Base-by-base conservation (phyloP, 2,113 vertebrate species). In the Hippocampus zosterae region DNA sequence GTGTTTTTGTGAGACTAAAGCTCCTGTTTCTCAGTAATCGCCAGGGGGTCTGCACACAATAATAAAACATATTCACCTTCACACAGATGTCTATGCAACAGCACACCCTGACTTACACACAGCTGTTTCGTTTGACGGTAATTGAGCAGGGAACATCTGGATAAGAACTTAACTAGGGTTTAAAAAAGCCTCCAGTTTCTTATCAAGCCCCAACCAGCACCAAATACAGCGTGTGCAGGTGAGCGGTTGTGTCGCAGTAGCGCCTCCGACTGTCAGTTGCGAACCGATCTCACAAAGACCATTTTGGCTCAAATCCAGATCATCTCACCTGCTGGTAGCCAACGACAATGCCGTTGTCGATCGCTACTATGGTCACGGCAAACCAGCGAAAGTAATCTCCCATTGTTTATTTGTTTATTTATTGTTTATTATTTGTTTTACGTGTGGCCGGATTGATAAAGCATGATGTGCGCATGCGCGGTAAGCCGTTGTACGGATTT, bases 111-210 rank as follows among this genome's bases (percentile, higher is more conserved):
- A 64, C 15, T n/a, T 23, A 53, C 40, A 55, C 72, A 76, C 70
- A 75, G 66, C 67, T 72, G 66, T 56, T 74, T 71, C 33, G 50
- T 68, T 65, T 71, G 56, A 79, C 40, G 53, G 65, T 66, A 79
- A 69, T 25, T 69, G 77, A 70, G 57, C 40, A 33, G 69, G 69
- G 48, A 69, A 69, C 69, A 69, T 79, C 69, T 79, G 69, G 61
- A 69, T 40, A 72, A 42, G 13, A 63, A 56, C 27, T 57, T 40
- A 40, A 62, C 37, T 29, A 37, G 8, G 67, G 42, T 9, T 18
- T 1, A 57, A 57, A 13, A 41, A 55, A 8, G 8, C 2, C 37
- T 53, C 8, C 3, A 55, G 21, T 23, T 41, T 73, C 10, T 16
- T 41, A 50, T 68, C 9, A 57, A n/a, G 52, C 18, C 65, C 18